These are phyloP conservation scores for Apodemia zela DNA, from an alignment of 2,888 invertebrate genomes.

Conservation along the genomic window DNA sequence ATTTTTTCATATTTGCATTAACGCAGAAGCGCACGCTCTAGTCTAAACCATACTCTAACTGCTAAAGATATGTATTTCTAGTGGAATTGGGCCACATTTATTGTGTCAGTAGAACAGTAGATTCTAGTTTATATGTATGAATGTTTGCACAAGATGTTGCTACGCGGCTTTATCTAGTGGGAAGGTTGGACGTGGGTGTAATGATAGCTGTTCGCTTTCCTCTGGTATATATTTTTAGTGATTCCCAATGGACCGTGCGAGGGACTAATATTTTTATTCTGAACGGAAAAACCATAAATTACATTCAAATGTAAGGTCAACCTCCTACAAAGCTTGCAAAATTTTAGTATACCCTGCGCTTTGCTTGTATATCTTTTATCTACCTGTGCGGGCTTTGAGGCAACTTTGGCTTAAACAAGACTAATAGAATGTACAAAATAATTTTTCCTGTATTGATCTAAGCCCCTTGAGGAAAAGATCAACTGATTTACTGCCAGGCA, in stretches of 20 bases:
- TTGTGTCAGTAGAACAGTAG: constrained; percentile 47
- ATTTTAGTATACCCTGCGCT: not conserved
- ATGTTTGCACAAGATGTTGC: constrained; percentile 31
- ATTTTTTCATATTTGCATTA: not conserved
- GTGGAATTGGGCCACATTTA: constrained; percentile 43
- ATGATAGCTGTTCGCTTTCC: constrained; percentile 3
- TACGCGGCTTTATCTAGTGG: constrained; percentile 26
- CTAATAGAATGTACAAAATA: no score
- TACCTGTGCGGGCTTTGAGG: no score
- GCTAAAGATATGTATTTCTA: constrained; percentile 35
- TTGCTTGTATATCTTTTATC: no score
- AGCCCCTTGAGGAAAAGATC: no score
- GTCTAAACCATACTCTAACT: not conserved
- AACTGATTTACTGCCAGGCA: no score
- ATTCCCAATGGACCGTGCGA: constrained; percentile 1
- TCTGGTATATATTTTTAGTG: constrained; percentile 7
- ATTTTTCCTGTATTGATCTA: no score
- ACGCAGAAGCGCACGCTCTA: not conserved
- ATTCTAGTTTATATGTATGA: constrained; percentile 41
- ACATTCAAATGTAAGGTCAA: not conserved
- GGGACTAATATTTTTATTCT: not conserved
- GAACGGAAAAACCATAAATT: not conserved
- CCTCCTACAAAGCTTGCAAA: not conserved
- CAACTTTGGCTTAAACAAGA: no score
- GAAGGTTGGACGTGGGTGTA: constrained; percentile 30